phyloP scores from a whole-genome alignment of 2,113 vertebrate genomes.

The Acrocephalus arundinaceus region DNA sequence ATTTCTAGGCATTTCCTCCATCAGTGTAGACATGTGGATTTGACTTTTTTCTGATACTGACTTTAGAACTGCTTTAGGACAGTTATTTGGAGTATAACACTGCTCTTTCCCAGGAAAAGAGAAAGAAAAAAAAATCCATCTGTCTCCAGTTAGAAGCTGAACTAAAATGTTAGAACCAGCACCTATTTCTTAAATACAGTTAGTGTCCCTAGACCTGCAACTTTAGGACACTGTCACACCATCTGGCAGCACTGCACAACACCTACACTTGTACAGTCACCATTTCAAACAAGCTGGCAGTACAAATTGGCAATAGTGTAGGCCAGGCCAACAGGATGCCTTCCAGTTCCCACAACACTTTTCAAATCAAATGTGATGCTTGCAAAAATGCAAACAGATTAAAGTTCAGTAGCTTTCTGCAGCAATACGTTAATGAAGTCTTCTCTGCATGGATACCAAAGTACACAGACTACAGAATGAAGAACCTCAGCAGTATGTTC shows the following conservation, averaged over 20 bases:
- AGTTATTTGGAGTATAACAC: background rate
- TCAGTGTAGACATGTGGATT: background rate
- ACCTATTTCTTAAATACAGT: background rate
- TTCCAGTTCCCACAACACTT: slow-evolving; percentile 24
- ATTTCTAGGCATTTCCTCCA: background rate
- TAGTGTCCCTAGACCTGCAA: background rate
- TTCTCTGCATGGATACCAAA: background rate
- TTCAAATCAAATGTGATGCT: slow-evolving; percentile 42
- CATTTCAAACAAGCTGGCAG: background rate
- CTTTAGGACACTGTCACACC: background rate
- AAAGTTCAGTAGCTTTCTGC: slow-evolving; percentile 5
- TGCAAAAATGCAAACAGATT: slow-evolving; percentile 34
- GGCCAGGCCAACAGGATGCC: background rate
- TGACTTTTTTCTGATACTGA: background rate
- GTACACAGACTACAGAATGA: background rate
- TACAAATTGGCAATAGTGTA: background rate
- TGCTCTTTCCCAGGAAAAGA: background rate
- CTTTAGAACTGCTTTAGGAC: background rate
- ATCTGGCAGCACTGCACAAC: background rate
- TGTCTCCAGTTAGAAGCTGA: background rate
- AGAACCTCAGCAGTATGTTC: background rate
- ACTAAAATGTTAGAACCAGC: background rate
- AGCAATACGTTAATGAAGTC: background rate
- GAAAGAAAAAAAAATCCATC: background rate
- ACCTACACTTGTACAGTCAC: background rate